Base-by-base conservation (phyloP, 1,140 invertebrate genomes). In the Batillaria attramentaria region DNA sequence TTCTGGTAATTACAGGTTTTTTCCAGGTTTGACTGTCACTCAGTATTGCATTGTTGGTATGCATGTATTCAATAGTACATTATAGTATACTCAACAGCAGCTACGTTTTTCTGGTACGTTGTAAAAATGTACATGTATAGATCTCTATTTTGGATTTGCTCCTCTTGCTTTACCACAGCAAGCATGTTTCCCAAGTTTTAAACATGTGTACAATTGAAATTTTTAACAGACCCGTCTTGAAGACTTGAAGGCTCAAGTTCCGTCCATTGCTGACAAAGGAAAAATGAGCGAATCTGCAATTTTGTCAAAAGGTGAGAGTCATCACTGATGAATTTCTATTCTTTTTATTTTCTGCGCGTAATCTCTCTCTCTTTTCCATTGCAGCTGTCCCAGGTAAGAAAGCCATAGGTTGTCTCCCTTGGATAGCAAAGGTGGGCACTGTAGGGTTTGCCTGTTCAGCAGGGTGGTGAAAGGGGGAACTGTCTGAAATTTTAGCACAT, bases 261-360 rank as follows among this genome's bases (percentile, higher is more conserved):
- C 82, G 24, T 78, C 77, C 4, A 50, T 83, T 10, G 72, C 60
- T 16, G 73, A 83, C 68, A 80, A 83, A 46, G 77, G 82, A 37
- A 83, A 83, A 73, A 73, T 81, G 50, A 83, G 82, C 57, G 82
- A 83, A 72, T 80, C 79, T 20, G 43, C 77, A 37, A 79, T 83
- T 24, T 33, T 83, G 6, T 42, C 43, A 57, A 80, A 79, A 83
- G 82, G 82, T 83, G 77, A 81, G 82, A 66, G 41, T 35, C 39
- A 54, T 69, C 78, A 73, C 57, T n/a, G 28, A 35, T 77, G n/a
- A n/a, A n/a, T n/a, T n/a, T n/a, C n/a, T n/a, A 31, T 24, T 10
- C 57, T 77, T 77, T 70, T n/a, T 65, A 31, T 75, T 31, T 69
- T 5, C 3, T 50, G 31, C 16, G 24, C 28, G 20, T 33, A n/a